phyloP scores from a whole-genome alignment of 2,888 invertebrate genomes.

The Corbicula japonica region DNA sequence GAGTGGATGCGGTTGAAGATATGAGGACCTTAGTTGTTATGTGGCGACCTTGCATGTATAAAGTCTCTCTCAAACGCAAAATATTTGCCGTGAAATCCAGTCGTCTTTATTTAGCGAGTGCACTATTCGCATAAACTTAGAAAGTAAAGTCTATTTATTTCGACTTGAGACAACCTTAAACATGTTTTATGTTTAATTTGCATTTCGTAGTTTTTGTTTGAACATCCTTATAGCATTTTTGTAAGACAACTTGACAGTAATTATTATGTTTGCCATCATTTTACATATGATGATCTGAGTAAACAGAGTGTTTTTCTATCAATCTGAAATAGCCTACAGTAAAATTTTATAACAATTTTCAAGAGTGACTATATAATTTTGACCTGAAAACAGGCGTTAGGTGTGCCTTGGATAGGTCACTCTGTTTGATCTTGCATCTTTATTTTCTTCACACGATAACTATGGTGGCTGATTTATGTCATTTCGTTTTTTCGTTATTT shows the following conservation, averaged over 20 bases:
- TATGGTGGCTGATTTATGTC: too few species aligned
- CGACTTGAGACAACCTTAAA: neutral
- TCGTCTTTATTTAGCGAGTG: neutral
- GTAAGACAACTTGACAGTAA: constrained; percentile 12
- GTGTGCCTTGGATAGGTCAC: too few species aligned
- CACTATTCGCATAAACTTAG: neutral
- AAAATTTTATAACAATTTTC: neutral
- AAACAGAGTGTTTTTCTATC: neutral
- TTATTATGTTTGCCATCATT: neutral
- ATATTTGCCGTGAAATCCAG: too few species aligned
- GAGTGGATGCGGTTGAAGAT: too few species aligned
- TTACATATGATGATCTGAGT: constrained; percentile 1
- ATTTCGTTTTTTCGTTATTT: too few species aligned
- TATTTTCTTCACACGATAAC: too few species aligned
- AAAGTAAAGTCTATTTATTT: neutral
- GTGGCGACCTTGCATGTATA: too few species aligned
- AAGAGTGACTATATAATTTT: neutral
- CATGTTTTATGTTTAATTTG: too few species aligned
- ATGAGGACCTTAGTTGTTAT: too few species aligned
- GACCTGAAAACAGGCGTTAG: too few species aligned
- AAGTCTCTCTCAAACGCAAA: too few species aligned
- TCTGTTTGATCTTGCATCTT: too few species aligned
- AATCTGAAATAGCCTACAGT: neutral
- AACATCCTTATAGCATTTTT: neutral
- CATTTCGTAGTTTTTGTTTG: neutral